phyloP scores from a whole-genome alignment of 1,140 invertebrate genomes.

The Mylabris phalerata region DNA sequence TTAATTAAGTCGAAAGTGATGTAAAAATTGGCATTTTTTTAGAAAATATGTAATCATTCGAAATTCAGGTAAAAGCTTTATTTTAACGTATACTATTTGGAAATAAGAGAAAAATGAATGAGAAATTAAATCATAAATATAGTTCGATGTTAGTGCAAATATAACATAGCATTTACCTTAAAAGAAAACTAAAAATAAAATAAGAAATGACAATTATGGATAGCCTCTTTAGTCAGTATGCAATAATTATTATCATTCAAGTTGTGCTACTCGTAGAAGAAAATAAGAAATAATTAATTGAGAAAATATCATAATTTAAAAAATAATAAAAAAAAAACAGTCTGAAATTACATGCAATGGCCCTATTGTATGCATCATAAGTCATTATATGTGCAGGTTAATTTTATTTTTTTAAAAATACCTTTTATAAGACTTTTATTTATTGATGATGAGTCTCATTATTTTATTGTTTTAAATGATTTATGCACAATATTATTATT shows the following conservation, averaged over 20 bases:
- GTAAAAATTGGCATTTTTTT: constrained; percentile 37
- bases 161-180: constrained; percentile 37
- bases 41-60: constrained; percentile 31
- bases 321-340: constrained; percentile 15
- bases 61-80: constrained; percentile 41
- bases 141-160: constrained; percentile 43
- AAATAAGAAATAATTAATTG: too few species aligned
- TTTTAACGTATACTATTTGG: constrained; percentile 40
- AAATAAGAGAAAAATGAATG: constrained; percentile 1
- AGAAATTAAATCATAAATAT: constrained; percentile 30
- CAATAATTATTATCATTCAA: constrained; percentile 38
- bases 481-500: constrained; percentile 35
- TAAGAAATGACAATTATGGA: constrained; percentile 10
- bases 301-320: too few species aligned
- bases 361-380: constrained; percentile 30
- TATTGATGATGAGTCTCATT: constrained; percentile 7
- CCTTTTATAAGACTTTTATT: constrained; percentile 15
- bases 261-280: constrained; percentile 39
- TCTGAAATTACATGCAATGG: constrained; percentile 32
- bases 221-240: constrained; percentile 41
- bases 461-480: constrained; percentile 26
- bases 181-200: constrained; percentile 22
- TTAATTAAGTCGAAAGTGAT: constrained; percentile 33
- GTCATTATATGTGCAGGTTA: constrained; percentile 33
- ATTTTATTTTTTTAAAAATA: constrained; percentile 18